Base-by-base conservation (phyloP, 1,140 invertebrate species). In the Monomorium pharaonis region DNA sequence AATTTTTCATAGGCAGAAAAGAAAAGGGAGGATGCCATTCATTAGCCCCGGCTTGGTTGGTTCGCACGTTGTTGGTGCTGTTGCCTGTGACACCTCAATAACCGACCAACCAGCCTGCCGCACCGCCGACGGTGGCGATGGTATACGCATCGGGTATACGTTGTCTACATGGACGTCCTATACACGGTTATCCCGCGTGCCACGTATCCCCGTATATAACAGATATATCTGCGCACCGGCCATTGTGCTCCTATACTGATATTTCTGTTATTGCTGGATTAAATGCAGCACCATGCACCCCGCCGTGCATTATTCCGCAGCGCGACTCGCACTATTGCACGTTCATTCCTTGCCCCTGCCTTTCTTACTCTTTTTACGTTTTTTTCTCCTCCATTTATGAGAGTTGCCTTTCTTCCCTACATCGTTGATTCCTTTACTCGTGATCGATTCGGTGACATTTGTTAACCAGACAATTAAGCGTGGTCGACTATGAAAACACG, bases 261-360 rank as follows among this genome's bases (percentile, higher is more conserved):
- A 93, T 93, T 94, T 92, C 92, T 94, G 90, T 94, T 93, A 93
- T 94, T 94, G 89, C 91, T 92, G 92, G 90, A 94, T 94, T 93
- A 92, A 93, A 92, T 89, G 84, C 88, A 72, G 75, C 80, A 72
- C 88, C 87, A 49, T 86, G 88, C 90, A 90, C 90, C 90, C 90
- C 85, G 89, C 33, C 84, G 90, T 75, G 90, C 87, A 88, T 91
- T 91, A 90, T 90, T 84, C 84, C 84, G 63, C 75, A 75, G 27
- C 37, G 80, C 70, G 70, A 85, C n/a, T n/a, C 51, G 75, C 47
- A 56, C 81, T 27, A 65, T 80, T 76, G 62, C 77, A 37, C 69
- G 42, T 65, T 70, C 51, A 21, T 70, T 75, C 44, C 27, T 21
- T 44, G 47, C 80, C 54, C 21, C 44, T 44, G 7, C 12, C 1